phyloP scores from a whole-genome alignment of 2,113 vertebrate genomes.

The Siniperca chuatsi region DNA sequence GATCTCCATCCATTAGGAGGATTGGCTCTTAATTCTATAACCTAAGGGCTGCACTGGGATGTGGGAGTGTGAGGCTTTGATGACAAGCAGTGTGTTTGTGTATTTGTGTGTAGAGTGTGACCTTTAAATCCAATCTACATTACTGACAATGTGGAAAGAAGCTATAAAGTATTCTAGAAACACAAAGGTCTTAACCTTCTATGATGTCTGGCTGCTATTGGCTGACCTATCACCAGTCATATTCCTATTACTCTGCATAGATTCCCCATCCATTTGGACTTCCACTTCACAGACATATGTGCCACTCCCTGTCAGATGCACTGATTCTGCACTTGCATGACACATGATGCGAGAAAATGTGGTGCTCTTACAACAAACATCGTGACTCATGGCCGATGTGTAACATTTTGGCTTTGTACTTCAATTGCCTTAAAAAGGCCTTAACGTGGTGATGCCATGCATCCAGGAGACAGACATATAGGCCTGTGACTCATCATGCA shows the following conservation, averaged over 20 bases:
- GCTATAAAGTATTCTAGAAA: slow-evolving; percentile 45
- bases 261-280: slow-evolving; percentile 22
- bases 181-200: slow-evolving; percentile 30
- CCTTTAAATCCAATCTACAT: slow-evolving; percentile 78
- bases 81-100: slow-evolving; percentile 50
- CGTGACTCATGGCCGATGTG: slow-evolving; percentile 59
- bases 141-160: slow-evolving; percentile 60
- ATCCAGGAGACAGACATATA: slow-evolving; percentile 52
- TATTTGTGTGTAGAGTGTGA: slow-evolving; percentile 37
- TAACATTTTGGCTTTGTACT: slow-evolving; percentile 26
- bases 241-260: slow-evolving; percentile 17
- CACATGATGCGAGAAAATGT: slow-evolving; percentile 39
- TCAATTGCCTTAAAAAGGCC: slow-evolving; percentile 52
- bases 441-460: slow-evolving; percentile 67
- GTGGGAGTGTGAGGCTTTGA: slow-evolving; percentile 35
- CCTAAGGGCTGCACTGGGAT: slow-evolving; percentile 30
- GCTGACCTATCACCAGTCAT: slow-evolving; percentile 11
- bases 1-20: slow-evolving; percentile 72
- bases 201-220: slow-evolving; percentile 10
- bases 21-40: slow-evolving; percentile 76
- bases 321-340: slow-evolving; percentile 15
- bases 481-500: slow-evolving; percentile 69
- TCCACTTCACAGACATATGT: slow-evolving; percentile 27
- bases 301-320: slow-evolving; percentile 69
- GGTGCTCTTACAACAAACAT: slow-evolving; percentile 29